Percentiles rank a stretch among this genome's conserved stretches.
phyloP scores from a whole-genome alignment of 2,797 vertebrate species.

The Clarias pachynema region DNA sequence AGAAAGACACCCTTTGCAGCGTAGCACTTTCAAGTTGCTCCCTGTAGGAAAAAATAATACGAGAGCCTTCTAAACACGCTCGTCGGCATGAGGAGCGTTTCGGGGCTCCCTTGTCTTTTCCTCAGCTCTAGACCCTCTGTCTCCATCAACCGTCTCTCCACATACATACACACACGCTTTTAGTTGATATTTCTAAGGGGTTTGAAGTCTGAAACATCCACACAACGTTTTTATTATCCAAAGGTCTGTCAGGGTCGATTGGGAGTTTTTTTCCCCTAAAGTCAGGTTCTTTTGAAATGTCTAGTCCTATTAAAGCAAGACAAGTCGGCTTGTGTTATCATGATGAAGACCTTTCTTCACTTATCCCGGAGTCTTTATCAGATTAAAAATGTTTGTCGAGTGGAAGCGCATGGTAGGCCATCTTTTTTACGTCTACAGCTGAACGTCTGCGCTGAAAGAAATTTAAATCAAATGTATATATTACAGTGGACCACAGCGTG shows the following conservation, averaged over 20 bases:
- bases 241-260: neutral
- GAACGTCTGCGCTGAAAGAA: neutral
- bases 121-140: constrained; percentile 37
- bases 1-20: constrained; percentile 61
- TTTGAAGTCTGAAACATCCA: constrained; percentile 14
- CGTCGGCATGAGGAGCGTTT: constrained; percentile 45
- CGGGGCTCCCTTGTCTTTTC: constrained; percentile 36
- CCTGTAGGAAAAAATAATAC: constrained; percentile 61
- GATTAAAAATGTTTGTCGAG: neutral
- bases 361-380: neutral
- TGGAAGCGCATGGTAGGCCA: neutral
- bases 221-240: constrained; percentile 24
- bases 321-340: constrained; percentile 14
- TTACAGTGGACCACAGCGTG: too few relatives aligned
- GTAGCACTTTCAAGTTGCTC: constrained; percentile 53
- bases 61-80: constrained; percentile 50
- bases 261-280: neutral
- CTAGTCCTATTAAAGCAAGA: constrained; percentile 4
- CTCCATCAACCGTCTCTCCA: constrained; percentile 22
- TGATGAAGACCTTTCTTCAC: constrained; percentile 24
- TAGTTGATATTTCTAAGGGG: constrained; percentile 17
- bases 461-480: neutral
- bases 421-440: neutral
- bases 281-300: constrained; percentile 15
- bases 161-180: constrained; percentile 4